Evolutionary conservation across 1,140 invertebrate species (phyloP).

Genomic region (Chironomus tepperi): DNA sequence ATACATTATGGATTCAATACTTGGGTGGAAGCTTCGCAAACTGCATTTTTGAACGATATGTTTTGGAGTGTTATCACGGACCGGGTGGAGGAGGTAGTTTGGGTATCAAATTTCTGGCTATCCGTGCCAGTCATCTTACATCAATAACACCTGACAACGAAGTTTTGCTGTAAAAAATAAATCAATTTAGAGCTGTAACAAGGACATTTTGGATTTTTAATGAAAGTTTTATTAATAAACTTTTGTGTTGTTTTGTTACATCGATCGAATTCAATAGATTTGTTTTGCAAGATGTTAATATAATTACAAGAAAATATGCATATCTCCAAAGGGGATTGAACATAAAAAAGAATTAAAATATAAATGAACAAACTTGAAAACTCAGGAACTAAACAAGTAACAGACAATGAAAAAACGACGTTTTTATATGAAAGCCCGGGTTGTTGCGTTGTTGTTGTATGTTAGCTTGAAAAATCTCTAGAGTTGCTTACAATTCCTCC

Average conservation of each 20-base stretch:
- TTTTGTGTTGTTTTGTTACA: not conserved
- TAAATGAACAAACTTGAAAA: not conserved
- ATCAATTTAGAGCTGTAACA: too few relatives aligned
- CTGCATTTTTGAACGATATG: too few relatives aligned
- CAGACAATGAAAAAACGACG: slow-evolving; percentile 1
- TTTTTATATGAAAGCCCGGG: not conserved
- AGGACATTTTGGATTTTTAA: not conserved
- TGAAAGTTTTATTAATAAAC: slow-evolving; percentile 3
- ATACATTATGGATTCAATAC: too few relatives aligned
- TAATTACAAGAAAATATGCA: not conserved
- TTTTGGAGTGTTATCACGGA: too few relatives aligned
- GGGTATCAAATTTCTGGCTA: too few relatives aligned
- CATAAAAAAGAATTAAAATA: not conserved
- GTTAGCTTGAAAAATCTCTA: not conserved
- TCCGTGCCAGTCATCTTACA: too few relatives aligned
- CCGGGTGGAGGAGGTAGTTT: too few relatives aligned
- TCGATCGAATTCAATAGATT: slow-evolving; percentile 4
- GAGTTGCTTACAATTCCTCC: too few relatives aligned
- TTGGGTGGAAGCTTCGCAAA: too few relatives aligned
- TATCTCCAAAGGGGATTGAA: not conserved
- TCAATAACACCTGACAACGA: too few relatives aligned
- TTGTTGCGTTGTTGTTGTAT: not conserved
- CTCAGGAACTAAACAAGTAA: not conserved
- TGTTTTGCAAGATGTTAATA: not conserved
- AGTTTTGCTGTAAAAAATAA: too few relatives aligned